Base-by-base conservation (phyloP, 1,140 invertebrate species). In the Agrilus planipennis region DNA sequence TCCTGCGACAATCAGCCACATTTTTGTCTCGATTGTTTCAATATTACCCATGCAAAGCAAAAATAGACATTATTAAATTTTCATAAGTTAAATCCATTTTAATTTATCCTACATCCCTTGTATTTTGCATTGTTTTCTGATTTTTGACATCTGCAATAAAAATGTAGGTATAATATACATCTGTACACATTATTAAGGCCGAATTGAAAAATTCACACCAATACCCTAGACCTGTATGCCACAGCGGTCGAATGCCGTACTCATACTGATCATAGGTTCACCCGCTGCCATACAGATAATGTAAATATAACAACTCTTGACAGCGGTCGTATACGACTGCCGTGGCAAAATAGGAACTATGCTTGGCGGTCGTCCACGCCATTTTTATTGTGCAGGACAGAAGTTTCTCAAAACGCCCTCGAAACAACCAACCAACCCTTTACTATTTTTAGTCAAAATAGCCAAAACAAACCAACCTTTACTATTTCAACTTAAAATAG, bases 21-120 rank as follows among this genome's bases (percentile, higher is more conserved):
- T 5, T 18, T 6, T 36, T 36, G 3, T 36, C 11, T 38, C 12
- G 35, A 21, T 11, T 37, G 19, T 37, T 21, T 37, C 16, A n/a
- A 21, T 21, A 16, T 4, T 12, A 22, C 23, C 21, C 12, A 22
- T 21, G 11, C 2, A 25, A 34, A 34, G 12, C 12, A 34, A 34
- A 9, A n/a, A n/a, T n/a, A n/a, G n/a, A n/a, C n/a, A n/a, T n/a
- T n/a, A n/a, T n/a, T 27, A 27, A 27, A 12, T 27, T 27, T 27
- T 12, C 7, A 7, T 9, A 27, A 27, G 7, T 27, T 27, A 12
- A 9, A 27, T 7, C 12, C 12, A 27, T 27, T 7, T 27, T 7
- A 27, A 7, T 9, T 27, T 27, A 27, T 27, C 12, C 23, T 12
- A 27, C 7, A 27, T 27, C 7, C 7, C 7, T 27, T 27, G 12